These are phyloP conservation scores for Serilophus lunatus DNA, from an alignment of 2,113 vertebrate genomes.

Conservation along the genomic window DNA sequence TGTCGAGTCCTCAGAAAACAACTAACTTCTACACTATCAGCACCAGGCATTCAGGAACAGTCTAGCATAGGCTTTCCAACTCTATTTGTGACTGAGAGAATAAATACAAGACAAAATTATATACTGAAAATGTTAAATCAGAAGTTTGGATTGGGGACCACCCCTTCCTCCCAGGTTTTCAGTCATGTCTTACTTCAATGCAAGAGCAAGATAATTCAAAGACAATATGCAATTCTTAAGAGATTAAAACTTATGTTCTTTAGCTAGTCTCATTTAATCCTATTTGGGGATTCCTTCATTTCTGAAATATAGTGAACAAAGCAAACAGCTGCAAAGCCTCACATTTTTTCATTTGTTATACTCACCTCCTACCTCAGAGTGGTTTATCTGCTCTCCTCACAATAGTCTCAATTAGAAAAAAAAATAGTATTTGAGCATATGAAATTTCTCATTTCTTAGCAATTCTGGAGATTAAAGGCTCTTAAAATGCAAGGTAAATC, in stretches of 20 bases:
- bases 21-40: neutral
- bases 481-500: neutral
- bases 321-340: neutral
- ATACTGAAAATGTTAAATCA: neutral
- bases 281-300: no score
- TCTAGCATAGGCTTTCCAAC: neutral
- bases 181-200: neutral
- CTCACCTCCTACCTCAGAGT: neutral
- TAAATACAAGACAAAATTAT: neutral
- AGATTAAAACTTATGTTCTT: neutral
- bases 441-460: neutral
- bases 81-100: neutral
- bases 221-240: neutral
- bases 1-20: slow-evolving; percentile 1
- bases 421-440: no score
- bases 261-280: neutral
- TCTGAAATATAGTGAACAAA: neutral
- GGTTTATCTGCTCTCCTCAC: neutral
- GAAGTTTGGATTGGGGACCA: neutral
- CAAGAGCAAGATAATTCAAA: neutral
- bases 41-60: neutral
- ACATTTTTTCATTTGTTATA: neutral
- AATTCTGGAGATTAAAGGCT: neutral
- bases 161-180: neutral
- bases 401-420: no score